Evolutionary conservation across 2,888 invertebrate species (phyloP).

Genomic region (Lepas anatifera): DNA sequence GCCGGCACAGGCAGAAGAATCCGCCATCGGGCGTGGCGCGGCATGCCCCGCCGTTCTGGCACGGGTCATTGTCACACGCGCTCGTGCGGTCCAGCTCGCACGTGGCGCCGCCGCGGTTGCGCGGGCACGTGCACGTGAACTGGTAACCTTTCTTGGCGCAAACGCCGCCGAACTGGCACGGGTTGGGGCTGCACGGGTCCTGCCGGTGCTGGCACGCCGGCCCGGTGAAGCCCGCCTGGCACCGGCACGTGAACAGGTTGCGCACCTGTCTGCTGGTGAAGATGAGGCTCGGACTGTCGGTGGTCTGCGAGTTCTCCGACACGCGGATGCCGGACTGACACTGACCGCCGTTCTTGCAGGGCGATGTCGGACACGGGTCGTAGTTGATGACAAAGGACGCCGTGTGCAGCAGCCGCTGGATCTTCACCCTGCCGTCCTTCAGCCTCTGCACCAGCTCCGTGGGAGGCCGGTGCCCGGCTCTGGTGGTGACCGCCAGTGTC

Average conservation of each 20-base stretch:
- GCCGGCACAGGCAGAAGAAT: slow-evolving; percentile 82
- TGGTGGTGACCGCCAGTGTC: slow-evolving; percentile 33
- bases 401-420: slow-evolving; percentile 22
- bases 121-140: slow-evolving; percentile 68
- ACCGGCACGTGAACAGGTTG: slow-evolving; percentile 66
- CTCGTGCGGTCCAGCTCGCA: slow-evolving; percentile 76
- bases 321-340: slow-evolving; percentile 31
- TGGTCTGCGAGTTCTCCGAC: slow-evolving; percentile 51
- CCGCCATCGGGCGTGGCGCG: slow-evolving; percentile 75
- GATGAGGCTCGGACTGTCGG: slow-evolving; percentile 66
- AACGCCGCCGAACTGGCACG: slow-evolving; percentile 70
- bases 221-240: slow-evolving; percentile 72
- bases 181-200: slow-evolving; percentile 82
- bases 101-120: slow-evolving; percentile 62
- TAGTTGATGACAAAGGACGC: slow-evolving; percentile 27
- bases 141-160: slow-evolving; percentile 73
- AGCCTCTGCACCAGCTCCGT: slow-evolving; percentile 61
- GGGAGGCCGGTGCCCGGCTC: slow-evolving; percentile 46
- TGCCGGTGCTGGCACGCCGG: slow-evolving; percentile 68
- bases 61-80: slow-evolving; percentile 71
- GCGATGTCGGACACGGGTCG: slow-evolving; percentile 41
- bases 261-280: slow-evolving; percentile 68
- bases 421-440: slow-evolving; percentile 18
- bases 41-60: slow-evolving; percentile 83
- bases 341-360: slow-evolving; percentile 41